Base-by-base conservation (phyloP, 2,797 vertebrate genomes). In the Molossus molossus region DNA sequence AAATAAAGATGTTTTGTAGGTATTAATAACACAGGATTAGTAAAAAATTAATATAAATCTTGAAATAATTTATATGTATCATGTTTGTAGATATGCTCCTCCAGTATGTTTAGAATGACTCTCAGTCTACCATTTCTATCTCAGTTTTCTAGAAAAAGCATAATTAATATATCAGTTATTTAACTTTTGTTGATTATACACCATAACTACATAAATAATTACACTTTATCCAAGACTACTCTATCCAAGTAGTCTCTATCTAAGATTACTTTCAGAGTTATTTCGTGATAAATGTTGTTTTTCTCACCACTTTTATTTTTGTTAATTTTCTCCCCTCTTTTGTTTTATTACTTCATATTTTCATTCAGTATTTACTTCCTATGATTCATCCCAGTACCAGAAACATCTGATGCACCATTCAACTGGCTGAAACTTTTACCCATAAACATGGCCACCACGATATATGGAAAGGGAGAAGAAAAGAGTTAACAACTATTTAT, bases 141-240 rank as follows among this genome's bases (percentile, higher is more conserved):
- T 72, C 69, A 29, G 10, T 89, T 92, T 95, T 58, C 37, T 73
- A 95, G 57, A 21, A 58, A 73, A 92, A 87, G 17, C 65, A 23
- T 79, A 86, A 84, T 83, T 40, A 83, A 53, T 55, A 40, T 4
- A 27, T 87, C 15, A 87, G 1, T 88, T 94, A n/a, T 88, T 87
- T 65, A 64, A 65, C 8, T 65, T 73, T 81, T 82, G 9, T 45
- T 81, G 58, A 40, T 37, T 81, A 82, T 64, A 40, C 80, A 55
- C 17, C 11, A 37, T 64, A 27, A 55, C 55, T 72, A 48, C 6
- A 55, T 77, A 62, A 64, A 79, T 83, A 5, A 82, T 77, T 88
- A 23, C n/a, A 25, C 14, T 48, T 79, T 53, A 77, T 84, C 13
- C 79, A 84, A 13, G 13, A 83, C 40, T 45, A 45, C 40, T 45